Conservation (phyloP, 2,113 vertebrate genomes). For the Pionites leucogaster region DNA sequence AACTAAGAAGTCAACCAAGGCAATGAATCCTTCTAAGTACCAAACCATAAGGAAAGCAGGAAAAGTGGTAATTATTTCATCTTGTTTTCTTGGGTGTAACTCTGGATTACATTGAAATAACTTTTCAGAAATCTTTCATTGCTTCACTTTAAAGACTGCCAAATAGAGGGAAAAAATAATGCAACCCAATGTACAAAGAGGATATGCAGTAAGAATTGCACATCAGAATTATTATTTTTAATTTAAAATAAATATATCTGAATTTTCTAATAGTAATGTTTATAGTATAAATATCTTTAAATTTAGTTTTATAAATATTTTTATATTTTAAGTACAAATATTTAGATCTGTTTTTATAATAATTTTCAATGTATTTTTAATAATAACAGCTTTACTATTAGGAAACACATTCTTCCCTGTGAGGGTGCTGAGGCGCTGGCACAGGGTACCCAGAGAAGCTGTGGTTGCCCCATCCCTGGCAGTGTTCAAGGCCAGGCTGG, state of each 20-base stretch:
- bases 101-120: neutral
- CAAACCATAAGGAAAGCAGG: constrained; percentile 98
- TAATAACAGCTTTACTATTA: neutral
- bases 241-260: neutral
- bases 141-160: neutral
- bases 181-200: neutral
- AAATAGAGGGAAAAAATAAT: neutral
- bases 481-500: too few relatives aligned
- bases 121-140: neutral
- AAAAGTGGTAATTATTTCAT: constrained; percentile 86
- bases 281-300: neutral
- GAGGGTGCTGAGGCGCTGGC: too few relatives aligned
- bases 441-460: too few relatives aligned
- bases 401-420: too few relatives aligned
- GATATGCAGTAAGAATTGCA: neutral
- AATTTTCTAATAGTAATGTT: neutral
- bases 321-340: neutral
- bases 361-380: neutral
- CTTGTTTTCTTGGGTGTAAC: neutral
- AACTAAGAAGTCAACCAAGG: constrained; percentile 92
- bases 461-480: too few relatives aligned
- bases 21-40: constrained; percentile 88
- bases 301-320: neutral
- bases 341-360: neutral
- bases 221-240: neutral